Conservation (phyloP, 2,797 vertebrate genomes). For the Eupleurogrammus muticus region DNA sequence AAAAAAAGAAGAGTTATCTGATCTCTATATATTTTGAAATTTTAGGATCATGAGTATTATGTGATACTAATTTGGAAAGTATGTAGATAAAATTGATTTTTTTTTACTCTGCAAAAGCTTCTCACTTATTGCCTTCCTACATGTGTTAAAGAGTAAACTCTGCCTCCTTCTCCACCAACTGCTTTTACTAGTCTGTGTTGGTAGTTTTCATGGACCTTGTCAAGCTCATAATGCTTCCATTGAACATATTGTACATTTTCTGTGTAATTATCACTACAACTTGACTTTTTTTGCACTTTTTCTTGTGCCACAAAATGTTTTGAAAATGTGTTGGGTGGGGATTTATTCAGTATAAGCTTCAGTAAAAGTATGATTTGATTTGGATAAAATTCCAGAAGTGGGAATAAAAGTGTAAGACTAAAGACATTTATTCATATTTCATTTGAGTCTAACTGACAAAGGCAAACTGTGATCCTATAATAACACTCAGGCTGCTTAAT, state of each 20-base stretch:
- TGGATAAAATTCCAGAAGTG: constrained; percentile 7
- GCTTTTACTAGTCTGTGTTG: constrained; percentile 40
- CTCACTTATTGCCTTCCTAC: constrained; percentile 62
- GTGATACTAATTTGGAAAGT: constrained; percentile 38
- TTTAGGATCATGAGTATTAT: constrained; percentile 37
- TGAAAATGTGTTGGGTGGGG: constrained; percentile 33
- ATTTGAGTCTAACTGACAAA: constrained; percentile 9
- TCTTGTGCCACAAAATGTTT: constrained; percentile 36
- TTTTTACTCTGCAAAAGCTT: constrained; percentile 38
- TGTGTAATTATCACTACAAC: constrained; percentile 29
- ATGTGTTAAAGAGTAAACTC: constrained; percentile 46
- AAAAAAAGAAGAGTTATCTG: constrained; percentile 13
- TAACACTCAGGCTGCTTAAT: constrained; percentile 2
- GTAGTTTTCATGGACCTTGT: constrained; percentile 48
- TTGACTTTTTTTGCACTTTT: constrained; percentile 43
- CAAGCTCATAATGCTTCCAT: constrained; percentile 32
- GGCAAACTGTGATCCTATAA: constrained; percentile 3
- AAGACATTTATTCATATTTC: constrained; percentile 4
- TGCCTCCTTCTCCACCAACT: constrained; percentile 33
- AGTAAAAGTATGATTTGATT: background rate
- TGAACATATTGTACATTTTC: constrained; percentile 54
- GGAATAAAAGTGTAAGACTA: constrained; percentile 7
- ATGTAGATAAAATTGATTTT: constrained; percentile 45
- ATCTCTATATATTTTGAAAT: constrained; percentile 38
- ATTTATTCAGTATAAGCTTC: constrained; percentile 16